Evolutionary conservation across 1,140 invertebrate genomes (phyloP), one percentile per base, ranked within the genome.

Genomic region (Chionoecetes opilio): DNA sequence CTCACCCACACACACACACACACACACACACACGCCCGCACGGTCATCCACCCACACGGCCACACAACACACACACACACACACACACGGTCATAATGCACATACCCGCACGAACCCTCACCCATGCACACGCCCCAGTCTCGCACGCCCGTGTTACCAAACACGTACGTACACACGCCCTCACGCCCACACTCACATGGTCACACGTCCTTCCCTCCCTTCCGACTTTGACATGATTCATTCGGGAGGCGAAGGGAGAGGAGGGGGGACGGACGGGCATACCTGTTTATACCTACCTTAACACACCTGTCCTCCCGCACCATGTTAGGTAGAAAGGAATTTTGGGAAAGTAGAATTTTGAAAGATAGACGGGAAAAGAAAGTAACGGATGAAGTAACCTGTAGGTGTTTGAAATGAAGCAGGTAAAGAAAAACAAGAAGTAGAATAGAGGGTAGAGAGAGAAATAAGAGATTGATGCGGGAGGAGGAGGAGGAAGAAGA

Each of bases 61-160:
- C 53, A 26, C 21, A 75, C n/a, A 75, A 75, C 63, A 17, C 63
- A 75, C 63, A 75, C 63, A 75, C 63, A 75, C n/a, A 26, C 63
- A 75, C 63, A 26, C 63, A 75, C 63, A 75, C 63, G 63, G 63
- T 75, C 63, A 75, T 75, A 75, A 26, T 75, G 63, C 63, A 75
- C 63, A 75, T 75, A 75, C 63, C 63, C 63, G 63, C 63, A 75
- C 63, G 63, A 75, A 75, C 63, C 2, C 21, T 75, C 63, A 21
- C 26, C 63, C 63, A 26, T 21, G 21, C 63, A 75, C 63, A 75
- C 63, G n/a, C n/a, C n/a, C n/a, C n/a, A n/a, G n/a, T n/a, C n/a
- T n/a, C n/a, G n/a, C n/a, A n/a, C n/a, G n/a, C 63, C 21, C 63
- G n/a, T 26, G n/a, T 6, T 2, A 26, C 21, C 63, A 75, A 17